Evolutionary conservation across 2,888 invertebrate genomes (phyloP).

Genomic region (Eristalis intricaria): DNA sequence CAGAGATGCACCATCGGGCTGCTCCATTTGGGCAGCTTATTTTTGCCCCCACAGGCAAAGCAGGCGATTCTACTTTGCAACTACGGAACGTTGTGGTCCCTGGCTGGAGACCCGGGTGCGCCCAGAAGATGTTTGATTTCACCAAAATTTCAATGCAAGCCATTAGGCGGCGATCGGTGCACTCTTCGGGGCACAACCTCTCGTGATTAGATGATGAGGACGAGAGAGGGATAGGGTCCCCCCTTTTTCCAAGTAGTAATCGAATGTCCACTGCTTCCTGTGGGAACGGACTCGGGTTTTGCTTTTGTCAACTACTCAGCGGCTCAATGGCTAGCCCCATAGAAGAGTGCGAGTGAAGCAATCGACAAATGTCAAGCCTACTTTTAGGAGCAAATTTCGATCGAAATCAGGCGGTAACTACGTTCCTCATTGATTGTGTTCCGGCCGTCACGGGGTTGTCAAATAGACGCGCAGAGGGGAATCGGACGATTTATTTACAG

Average conservation of each 20-base stretch:
- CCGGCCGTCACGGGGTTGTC: no score
- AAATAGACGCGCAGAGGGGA: background rate
- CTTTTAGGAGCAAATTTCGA: background rate
- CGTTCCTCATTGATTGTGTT: no score
- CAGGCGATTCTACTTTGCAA: background rate
- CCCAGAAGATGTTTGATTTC: slow-evolving; percentile 7
- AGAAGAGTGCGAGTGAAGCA: background rate
- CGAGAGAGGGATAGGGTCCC: no score
- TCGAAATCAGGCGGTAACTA: background rate
- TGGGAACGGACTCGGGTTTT: background rate
- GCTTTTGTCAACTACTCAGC: no score
- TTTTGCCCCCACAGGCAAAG: background rate
- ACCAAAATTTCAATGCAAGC: slow-evolving; percentile 5
- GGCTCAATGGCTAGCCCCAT: background rate
- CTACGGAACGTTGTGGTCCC: background rate
- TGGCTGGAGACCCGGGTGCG: background rate
- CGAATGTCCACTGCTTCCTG: background rate
- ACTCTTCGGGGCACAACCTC: background rate
- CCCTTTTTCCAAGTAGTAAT: no score
- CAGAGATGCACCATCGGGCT: background rate
- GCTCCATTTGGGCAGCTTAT: slow-evolving; percentile 6
- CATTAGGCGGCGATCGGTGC: slow-evolving; percentile 10
- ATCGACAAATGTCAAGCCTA: background rate
- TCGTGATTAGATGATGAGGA: background rate
- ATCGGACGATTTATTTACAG: background rate